phyloP scores from a whole-genome alignment of 2,797 vertebrate genomes.

The Anguilla marmorata region DNA sequence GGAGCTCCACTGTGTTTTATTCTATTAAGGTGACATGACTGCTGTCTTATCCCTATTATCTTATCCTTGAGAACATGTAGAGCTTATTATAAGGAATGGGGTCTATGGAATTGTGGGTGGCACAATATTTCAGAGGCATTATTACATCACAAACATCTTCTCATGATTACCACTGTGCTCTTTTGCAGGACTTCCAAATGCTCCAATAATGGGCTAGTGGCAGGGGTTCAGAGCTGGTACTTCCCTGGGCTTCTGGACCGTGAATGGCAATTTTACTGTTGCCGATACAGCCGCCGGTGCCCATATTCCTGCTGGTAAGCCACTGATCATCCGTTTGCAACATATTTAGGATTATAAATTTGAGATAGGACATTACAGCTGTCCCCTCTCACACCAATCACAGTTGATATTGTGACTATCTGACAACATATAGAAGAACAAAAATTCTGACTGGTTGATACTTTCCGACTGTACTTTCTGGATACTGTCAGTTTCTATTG shows the following conservation, averaged over 20 bases:
- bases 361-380: background rate
- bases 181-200: conserved; percentile 88
- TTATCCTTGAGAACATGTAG: background rate
- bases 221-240: conserved; percentile 93
- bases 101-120: background rate
- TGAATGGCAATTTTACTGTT: conserved; percentile 98
- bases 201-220: conserved; percentile 91
- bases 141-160: background rate
- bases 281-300: conserved; percentile 86
- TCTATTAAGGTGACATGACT: background rate
- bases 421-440: background rate
- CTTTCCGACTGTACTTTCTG: background rate
- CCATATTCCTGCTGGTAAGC: conserved; percentile 94
- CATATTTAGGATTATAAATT: background rate
- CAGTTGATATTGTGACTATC: background rate
- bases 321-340: background rate
- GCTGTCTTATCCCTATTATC: background rate
- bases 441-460: background rate
- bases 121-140: background rate
- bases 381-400: background rate
- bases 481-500: too few relatives aligned
- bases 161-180: background rate
- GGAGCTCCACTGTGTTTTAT: background rate
- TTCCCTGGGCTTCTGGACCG: conserved; percentile 91
- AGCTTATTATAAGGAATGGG: background rate